These are phyloP conservation scores for Nyctibius bracteatus DNA, from an alignment of 2,113 vertebrate genomes.

Conservation along the genomic window DNA sequence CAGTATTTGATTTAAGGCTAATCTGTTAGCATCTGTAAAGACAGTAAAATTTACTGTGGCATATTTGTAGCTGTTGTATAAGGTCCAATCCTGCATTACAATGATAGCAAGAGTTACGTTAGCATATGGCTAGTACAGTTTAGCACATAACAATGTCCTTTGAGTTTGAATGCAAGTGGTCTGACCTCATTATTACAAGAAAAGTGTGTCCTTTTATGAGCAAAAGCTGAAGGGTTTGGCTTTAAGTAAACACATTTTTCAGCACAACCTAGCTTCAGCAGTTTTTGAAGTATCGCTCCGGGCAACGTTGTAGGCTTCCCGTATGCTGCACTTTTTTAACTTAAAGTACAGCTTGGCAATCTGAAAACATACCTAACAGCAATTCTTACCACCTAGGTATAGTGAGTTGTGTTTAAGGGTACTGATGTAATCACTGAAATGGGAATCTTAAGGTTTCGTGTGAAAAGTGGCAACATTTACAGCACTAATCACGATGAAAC, in stretches of 20 bases:
- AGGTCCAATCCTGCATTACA: background rate
- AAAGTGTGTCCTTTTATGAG: background rate
- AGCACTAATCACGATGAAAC: too few species aligned
- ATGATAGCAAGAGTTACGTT: background rate
- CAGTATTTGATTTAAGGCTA: background rate
- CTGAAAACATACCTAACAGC: background rate
- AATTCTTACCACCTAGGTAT: background rate
- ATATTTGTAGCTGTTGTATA: background rate
- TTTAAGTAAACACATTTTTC: background rate
- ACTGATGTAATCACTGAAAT: background rate
- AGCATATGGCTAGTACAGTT: background rate
- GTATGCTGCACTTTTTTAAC: background rate
- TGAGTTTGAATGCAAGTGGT: background rate
- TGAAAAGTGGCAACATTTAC: background rate
- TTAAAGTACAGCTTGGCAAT: background rate
- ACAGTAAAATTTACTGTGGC: background rate
- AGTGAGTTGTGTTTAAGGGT: background rate
- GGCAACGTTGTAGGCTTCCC: background rate
- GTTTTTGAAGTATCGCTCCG: background rate
- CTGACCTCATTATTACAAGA: background rate
- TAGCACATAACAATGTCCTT: background rate
- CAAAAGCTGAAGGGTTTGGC: slow-evolving; percentile 9
- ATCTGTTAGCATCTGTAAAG: background rate
- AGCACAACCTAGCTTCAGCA: background rate
- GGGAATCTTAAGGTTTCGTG: background rate